phyloP scores from a whole-genome alignment of 2,888 invertebrate genomes.

The Tetrapedia diversipes region DNA sequence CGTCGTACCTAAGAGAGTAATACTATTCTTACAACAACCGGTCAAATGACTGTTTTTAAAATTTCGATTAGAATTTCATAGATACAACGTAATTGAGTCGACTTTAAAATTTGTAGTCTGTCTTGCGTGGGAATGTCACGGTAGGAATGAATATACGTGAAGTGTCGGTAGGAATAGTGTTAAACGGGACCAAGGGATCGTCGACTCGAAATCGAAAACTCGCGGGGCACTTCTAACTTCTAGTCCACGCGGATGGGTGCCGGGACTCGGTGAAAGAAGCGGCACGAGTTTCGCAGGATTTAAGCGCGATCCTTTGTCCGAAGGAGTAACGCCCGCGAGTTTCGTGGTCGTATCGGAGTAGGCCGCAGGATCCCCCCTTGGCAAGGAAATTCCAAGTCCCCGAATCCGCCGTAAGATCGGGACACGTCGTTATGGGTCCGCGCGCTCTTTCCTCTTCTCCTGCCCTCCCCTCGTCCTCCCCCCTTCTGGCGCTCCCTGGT shows the following conservation, averaged over 20 bases:
- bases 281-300: slow-evolving; percentile 58
- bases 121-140: no score
- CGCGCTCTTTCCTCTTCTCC: slow-evolving; percentile 55
- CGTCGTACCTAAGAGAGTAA: no score
- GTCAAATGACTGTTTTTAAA: no score
- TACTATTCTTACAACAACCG: no score
- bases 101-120: no score
- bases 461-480: neutral
- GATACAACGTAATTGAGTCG: no score
- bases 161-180: no score
- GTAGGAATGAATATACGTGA: no score
- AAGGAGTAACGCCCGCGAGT: slow-evolving; percentile 65
- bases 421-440: slow-evolving; percentile 80
- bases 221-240: no score
- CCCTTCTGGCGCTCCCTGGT: slow-evolving; percentile 27
- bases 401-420: slow-evolving; percentile 77
- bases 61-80: no score
- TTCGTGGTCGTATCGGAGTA: slow-evolving; percentile 59
- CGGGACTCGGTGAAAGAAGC: slow-evolving; percentile 9
- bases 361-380: slow-evolving; percentile 46
- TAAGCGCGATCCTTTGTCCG: slow-evolving; percentile 68
- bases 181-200: no score
- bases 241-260: neutral
- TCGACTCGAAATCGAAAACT: no score
- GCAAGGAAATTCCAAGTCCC: slow-evolving; percentile 76